phyloP scores from a whole-genome alignment of 2,888 invertebrate species.

The Frankliniella intonsa region DNA sequence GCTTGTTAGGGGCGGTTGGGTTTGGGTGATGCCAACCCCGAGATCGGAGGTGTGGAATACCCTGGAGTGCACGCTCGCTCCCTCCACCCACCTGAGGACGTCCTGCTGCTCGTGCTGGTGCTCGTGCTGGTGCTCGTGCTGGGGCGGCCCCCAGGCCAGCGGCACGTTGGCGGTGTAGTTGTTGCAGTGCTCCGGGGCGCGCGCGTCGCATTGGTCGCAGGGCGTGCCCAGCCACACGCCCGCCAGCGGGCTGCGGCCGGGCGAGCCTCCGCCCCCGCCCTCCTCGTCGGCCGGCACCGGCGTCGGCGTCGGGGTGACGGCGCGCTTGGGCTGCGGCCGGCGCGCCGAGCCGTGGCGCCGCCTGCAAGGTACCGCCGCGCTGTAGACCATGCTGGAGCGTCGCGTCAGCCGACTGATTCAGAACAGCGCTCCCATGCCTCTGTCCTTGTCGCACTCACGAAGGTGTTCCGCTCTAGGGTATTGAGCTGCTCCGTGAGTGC shows the following conservation, averaged over 20 bases:
- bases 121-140: neutral
- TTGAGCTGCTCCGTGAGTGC: no score
- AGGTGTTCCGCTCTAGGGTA: no score
- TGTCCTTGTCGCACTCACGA: no score
- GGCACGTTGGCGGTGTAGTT: constrained; percentile 16
- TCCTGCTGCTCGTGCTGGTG: constrained; percentile 2
- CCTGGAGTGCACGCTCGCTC: neutral
- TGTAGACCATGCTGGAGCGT: no score
- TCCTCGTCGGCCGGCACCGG: neutral
- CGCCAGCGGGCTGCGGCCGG: neutral
- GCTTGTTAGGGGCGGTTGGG: no score
- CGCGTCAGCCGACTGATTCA: neutral
- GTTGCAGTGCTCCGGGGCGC: neutral
- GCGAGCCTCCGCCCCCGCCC: neutral
- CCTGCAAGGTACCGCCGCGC: neutral
- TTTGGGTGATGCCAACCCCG: no score
- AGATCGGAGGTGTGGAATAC: neutral
- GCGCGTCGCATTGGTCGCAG: neutral
- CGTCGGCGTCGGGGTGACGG: neutral
- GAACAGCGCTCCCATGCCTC: neutral
- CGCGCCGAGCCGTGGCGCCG: neutral
- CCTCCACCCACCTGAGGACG: neutral
- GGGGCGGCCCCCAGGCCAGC: constrained; percentile 11
- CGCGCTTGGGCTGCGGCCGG: neutral
- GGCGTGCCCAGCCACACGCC: constrained; percentile 11